phyloP scores from a whole-genome alignment of 2,888 invertebrate genomes.

The Leucophora obtusa region DNA sequence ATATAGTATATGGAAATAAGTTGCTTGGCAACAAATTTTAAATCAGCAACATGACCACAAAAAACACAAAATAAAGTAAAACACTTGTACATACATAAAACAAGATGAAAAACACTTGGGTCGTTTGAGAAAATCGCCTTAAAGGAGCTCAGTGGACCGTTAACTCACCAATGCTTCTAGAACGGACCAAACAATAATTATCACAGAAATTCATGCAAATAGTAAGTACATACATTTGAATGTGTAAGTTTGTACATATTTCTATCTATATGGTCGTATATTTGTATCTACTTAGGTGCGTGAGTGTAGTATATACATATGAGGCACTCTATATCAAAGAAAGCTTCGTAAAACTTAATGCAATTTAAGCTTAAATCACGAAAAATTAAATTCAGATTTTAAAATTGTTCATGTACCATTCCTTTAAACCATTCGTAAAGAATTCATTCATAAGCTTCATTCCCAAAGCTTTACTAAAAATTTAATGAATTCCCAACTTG shows the following conservation, averaged over 20 bases:
- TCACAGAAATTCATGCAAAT: constrained; percentile 61
- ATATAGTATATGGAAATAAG: constrained; percentile 30
- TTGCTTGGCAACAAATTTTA: constrained; percentile 58
- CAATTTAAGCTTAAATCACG: too few species aligned
- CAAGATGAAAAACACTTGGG: constrained; percentile 53
- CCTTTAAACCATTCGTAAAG: too few species aligned
- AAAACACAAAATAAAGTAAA: constrained; percentile 36
- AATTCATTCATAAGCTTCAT: too few species aligned
- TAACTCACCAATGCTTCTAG: constrained; percentile 60
- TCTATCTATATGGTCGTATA: neutral
- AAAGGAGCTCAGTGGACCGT: constrained; percentile 63
- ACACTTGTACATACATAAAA: constrained; percentile 35
- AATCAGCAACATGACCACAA: constrained; percentile 55
- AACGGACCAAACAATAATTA: constrained; percentile 62
- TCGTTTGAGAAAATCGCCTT: constrained; percentile 63
- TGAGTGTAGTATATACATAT: constrained; percentile 22
- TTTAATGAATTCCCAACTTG: too few species aligned
- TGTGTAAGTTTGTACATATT: neutral
- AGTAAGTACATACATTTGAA: constrained; percentile 37
- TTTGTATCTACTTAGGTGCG: constrained; percentile 7
- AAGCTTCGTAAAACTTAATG: too few species aligned
- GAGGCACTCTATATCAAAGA: too few species aligned
- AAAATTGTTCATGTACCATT: too few species aligned
- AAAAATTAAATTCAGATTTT: too few species aligned
- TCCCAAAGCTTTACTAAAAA: too few species aligned